Base-by-base conservation (phyloP, 2,888 invertebrate species). In the Drosophila subsilvestris region DNA sequence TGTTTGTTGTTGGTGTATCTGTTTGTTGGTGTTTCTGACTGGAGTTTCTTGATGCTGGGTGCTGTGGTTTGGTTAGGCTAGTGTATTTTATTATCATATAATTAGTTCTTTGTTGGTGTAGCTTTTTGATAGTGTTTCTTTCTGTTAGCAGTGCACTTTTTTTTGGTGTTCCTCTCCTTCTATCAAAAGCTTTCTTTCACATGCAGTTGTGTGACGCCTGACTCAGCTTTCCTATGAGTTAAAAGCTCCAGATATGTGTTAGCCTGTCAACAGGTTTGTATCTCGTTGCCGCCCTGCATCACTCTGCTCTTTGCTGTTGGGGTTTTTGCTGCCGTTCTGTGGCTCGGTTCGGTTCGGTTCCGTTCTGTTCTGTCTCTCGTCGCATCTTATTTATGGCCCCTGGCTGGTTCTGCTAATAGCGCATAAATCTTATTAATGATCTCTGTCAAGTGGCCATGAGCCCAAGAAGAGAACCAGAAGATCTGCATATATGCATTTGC, bases 401-500 rank as follows among this genome's bases (percentile, higher is more conserved):
- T 79, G 86, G 86, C 83, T 86, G 86, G 86, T 74, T 86, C 86
- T 80, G 85, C 90, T 89, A 89, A 90, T 89, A 84, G 88, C 81
- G 82, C 86, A 90, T 90, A 89, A 89, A 90, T 90, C 89, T 90
- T 89, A 76, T 89, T 89, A 90, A 90, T 88, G 86, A 89, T 87
- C 89, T 89, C 56, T 90, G 90, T 90, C 90, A 90, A 89, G 87
- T 89, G 82, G 68, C 84, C 80, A 57, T 66, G 70, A 75, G 74
- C 74, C 56, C 63, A 60, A 59, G 55, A 51, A 48, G 55, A 61
- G 60, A 61, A 55, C 37, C 54, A 43, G 27, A 43, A 58, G 73
- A 67, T 63, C 54, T 51, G 73, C 63, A 71, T 62, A 50, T 50
- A 45, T 22, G 43, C 61, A 49, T 50, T 70, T 48, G 49, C 49